These are phyloP conservation scores for Epinotia bilunana DNA, from an alignment of 2,888 invertebrate genomes.

Conservation along the genomic window DNA sequence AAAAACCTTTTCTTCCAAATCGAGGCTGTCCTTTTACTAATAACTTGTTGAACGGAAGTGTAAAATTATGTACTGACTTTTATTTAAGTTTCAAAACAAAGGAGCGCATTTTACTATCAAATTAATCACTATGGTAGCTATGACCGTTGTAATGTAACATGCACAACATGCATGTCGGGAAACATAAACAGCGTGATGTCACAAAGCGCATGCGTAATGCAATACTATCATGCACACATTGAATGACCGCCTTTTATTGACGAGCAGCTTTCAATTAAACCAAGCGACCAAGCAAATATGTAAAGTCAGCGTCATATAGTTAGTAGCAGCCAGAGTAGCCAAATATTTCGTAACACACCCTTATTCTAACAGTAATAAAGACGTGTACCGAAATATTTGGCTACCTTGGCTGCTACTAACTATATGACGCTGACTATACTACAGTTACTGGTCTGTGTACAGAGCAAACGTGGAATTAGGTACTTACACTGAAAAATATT, in stretches of 20 bases:
- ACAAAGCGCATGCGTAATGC: constrained; percentile 28
- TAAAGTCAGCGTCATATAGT: too few relatives aligned
- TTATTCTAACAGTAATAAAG: too few relatives aligned
- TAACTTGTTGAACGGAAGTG: background rate
- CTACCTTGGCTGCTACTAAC: too few relatives aligned
- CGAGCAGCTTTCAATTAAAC: background rate
- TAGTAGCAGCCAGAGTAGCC: too few relatives aligned
- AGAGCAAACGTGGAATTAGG: too few relatives aligned
- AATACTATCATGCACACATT: constrained; percentile 24
- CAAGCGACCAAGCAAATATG: too few relatives aligned
- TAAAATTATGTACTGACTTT: too few relatives aligned
- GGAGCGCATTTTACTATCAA: background rate
- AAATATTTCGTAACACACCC: too few relatives aligned
- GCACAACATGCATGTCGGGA: constrained; percentile 17
- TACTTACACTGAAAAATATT: background rate
- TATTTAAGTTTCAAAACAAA: background rate
- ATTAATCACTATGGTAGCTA: background rate
- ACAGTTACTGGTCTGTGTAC: too few relatives aligned
- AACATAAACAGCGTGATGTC: constrained; percentile 25
- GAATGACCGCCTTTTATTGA: background rate
- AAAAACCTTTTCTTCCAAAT: too few relatives aligned
- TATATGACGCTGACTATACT: too few relatives aligned
- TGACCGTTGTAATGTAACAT: constrained; percentile 2
- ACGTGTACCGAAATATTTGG: too few relatives aligned
- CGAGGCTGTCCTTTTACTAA: background rate